These are phyloP conservation scores for Cataglyphis altisquamis DNA, from an alignment of 2,888 invertebrate species.

Conservation along the genomic window DNA sequence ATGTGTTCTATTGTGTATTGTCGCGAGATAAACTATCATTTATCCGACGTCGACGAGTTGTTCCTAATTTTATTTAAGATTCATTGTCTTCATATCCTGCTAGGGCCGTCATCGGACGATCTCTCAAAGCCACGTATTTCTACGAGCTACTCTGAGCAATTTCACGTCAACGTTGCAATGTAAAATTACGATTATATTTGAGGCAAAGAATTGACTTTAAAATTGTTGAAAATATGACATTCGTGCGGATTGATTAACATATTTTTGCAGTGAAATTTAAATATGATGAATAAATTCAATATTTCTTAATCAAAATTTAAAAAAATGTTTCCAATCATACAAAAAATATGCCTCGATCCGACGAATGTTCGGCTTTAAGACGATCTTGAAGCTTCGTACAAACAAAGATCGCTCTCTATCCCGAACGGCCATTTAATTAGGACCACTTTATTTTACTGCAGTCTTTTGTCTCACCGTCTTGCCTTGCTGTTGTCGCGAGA, in stretches of 20 bases:
- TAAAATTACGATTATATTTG: conserved; percentile 9
- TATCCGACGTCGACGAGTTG: conserved; percentile 65
- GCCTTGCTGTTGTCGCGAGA: conserved; percentile 68
- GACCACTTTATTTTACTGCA: conserved; percentile 78
- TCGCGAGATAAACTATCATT: conserved; percentile 68
- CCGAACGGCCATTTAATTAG: conserved; percentile 82
- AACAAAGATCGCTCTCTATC: conserved; percentile 71
- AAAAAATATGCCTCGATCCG: conserved; percentile 50
- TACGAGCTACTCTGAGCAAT: conserved; percentile 19
- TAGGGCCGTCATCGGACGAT: conserved; percentile 57
- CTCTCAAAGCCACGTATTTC: conserved; percentile 17
- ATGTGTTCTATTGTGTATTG: conserved; percentile 78
- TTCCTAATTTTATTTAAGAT: conserved; percentile 76
- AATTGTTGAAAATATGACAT: conserved; percentile 10
- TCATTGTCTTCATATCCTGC: conserved; percentile 72
- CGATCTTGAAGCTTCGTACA: conserved; percentile 65
- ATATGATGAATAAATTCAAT: background rate
- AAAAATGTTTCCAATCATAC: background rate
- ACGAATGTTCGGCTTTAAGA: conserved; percentile 76
- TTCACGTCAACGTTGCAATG: background rate
- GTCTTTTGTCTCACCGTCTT: conserved; percentile 78
- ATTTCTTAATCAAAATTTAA: background rate
- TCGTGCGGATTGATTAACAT: background rate
- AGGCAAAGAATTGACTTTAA: conserved; percentile 55
- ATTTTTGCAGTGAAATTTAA: background rate